These are phyloP conservation scores for Arge pagana DNA, from an alignment of 2,888 invertebrate genomes.

Conservation along the genomic window DNA sequence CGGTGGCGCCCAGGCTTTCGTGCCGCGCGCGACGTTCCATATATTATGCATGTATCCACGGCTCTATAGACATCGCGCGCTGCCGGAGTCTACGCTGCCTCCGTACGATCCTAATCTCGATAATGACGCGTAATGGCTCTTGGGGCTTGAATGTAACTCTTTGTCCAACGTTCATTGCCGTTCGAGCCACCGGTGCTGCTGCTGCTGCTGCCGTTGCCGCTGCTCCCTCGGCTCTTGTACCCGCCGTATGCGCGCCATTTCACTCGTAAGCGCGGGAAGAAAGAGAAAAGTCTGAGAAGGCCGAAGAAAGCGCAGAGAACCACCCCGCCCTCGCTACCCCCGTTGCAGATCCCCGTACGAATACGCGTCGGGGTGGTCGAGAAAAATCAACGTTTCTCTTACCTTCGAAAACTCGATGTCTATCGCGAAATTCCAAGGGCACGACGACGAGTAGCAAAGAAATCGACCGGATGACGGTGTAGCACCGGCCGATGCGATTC, in stretches of 20 bases:
- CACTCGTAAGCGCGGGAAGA: slow-evolving; percentile 15
- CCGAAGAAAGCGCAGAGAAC: slow-evolving; percentile 23
- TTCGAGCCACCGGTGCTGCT: slow-evolving; percentile 5
- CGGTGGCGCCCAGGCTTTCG: slow-evolving; percentile 10
- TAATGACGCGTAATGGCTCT: slow-evolving; percentile 58
- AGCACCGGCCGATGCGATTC: too few species aligned
- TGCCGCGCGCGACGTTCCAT: slow-evolving; percentile 14
- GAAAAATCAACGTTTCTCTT: too few species aligned
- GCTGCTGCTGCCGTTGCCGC: neutral
- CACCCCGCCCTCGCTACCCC: too few species aligned
- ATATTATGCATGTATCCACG: slow-evolving; percentile 20
- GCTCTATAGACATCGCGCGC: slow-evolving; percentile 27
- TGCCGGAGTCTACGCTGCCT: slow-evolving; percentile 39
- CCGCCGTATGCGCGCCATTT: slow-evolving; percentile 15
- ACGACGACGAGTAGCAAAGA: too few species aligned
- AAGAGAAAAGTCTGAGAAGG: slow-evolving; percentile 19
- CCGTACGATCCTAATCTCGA: slow-evolving; percentile 56
- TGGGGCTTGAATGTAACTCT: slow-evolving; percentile 56
- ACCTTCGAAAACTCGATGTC: too few species aligned
- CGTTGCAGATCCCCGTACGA: too few species aligned
- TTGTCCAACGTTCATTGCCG: slow-evolving; percentile 42
- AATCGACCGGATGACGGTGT: too few species aligned
- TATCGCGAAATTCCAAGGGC: too few species aligned
- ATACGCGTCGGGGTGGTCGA: too few species aligned
- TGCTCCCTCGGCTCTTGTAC: neutral